Percentiles rank a stretch among this genome's conserved stretches.
These are phyloP conservation scores for Lamellibrachia luymesi DNA, from an alignment of 1,140 invertebrate genomes.

Conservation along the genomic window DNA sequence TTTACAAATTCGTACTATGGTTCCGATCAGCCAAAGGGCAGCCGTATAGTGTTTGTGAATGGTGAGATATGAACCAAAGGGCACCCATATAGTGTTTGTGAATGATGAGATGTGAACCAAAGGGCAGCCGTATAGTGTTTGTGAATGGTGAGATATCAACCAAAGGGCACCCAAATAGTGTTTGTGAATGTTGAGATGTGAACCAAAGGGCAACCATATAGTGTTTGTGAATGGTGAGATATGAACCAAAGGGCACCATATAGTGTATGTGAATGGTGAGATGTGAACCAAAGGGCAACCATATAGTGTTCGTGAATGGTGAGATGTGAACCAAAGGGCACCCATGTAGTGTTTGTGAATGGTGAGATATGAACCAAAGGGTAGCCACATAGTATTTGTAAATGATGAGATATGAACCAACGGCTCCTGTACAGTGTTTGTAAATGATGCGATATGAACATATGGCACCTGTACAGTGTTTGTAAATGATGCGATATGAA, in stretches of 20 bases:
- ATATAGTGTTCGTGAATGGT: conserved; percentile 84
- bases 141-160: conserved; percentile 68
- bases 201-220: conserved; percentile 70
- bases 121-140: conserved; percentile 74
- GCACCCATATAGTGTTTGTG: too few species aligned
- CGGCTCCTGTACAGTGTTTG: too few species aligned
- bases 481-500: conserved; percentile 68
- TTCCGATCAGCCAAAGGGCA: conserved; percentile 68
- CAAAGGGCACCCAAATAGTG: background rate
- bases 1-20: conserved; percentile 79
- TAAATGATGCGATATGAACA: conserved; percentile 54
- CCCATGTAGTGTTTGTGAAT: too few species aligned
- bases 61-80: conserved; percentile 56
- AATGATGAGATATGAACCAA: conserved; percentile 63
- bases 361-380: conserved; percentile 59
- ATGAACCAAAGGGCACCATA: background rate
- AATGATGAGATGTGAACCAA: conserved; percentile 54
- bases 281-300: conserved; percentile 64
- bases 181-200: too few species aligned
- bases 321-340: background rate
- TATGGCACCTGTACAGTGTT: conserved; percentile 73
- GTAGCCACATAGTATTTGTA: conserved; percentile 75
- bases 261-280: too few species aligned
- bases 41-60: conserved; percentile 79
- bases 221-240: conserved; percentile 77